Percentiles rank a stretch among this genome's conserved stretches.
phyloP scores from a whole-genome alignment of 2,113 vertebrate species.

The Cepphus grylle region DNA sequence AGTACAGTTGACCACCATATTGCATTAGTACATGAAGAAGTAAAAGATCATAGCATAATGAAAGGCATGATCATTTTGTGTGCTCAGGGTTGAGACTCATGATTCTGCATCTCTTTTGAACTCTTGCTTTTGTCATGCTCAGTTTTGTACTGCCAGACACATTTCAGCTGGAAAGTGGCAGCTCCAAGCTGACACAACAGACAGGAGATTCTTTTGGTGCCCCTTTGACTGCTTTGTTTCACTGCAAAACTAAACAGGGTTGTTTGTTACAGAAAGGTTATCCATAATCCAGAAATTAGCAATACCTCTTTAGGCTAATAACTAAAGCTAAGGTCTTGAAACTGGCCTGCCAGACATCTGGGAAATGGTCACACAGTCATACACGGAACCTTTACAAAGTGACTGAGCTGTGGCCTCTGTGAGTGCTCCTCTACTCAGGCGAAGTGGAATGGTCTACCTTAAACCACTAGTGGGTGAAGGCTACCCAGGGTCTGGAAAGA shows the following conservation, averaged over 20 bases:
- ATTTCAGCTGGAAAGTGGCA: neutral
- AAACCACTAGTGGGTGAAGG: neutral
- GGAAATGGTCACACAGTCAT: rapidly evolving
- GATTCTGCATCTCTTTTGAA: neutral
- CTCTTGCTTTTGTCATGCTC: neutral
- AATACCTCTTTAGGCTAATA: neutral
- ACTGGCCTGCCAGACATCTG: neutral
- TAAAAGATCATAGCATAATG: neutral
- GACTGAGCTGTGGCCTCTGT: too few relatives aligned
- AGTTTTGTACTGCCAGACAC: rapidly evolving
- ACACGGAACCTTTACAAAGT: neutral
- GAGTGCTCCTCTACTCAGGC: neutral
- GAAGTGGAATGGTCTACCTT: neutral
- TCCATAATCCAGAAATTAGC: neutral
- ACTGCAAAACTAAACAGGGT: neutral
- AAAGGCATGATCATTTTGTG: neutral
- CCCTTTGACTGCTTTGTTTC: neutral
- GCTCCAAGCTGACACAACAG: neutral
- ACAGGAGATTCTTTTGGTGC: neutral
- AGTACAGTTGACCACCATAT: rapidly evolving
- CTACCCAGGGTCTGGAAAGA: neutral
- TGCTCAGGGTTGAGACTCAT: neutral
- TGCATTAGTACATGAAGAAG: neutral
- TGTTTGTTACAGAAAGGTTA: neutral
- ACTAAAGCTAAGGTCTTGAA: neutral